Conservation (phyloP, 1,140 invertebrate genomes). For the Drosophila nasuta region DNA sequence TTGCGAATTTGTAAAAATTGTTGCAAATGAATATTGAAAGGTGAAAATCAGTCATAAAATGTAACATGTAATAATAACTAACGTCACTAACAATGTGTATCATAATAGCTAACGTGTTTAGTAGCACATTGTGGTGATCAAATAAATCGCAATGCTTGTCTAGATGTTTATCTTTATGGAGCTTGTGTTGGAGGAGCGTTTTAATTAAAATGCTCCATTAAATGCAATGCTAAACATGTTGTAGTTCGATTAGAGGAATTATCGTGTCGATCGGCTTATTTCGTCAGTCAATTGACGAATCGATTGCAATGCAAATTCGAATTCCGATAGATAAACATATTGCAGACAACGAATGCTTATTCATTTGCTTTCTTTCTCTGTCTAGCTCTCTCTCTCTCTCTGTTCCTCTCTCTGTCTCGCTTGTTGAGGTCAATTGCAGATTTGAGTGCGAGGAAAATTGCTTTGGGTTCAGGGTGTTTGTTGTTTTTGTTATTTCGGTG, state of each 20-base stretch:
- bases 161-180: conserved; percentile 33
- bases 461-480: not conserved
- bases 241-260: conserved; percentile 2
- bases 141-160: conserved; percentile 36
- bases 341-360: not conserved
- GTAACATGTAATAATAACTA: no score
- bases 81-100: no score
- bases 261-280: conserved; percentile 19
- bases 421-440: conserved; percentile 31
- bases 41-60: no score
- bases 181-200: not conserved
- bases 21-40: no score
- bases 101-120: no score
- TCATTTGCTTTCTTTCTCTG: not conserved
- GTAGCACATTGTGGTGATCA: not conserved
- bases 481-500: not conserved
- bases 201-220: conserved; percentile 22
- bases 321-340: conserved; percentile 19
- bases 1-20: no score
- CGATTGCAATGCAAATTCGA: no score
- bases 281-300: no score
- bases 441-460: conserved; percentile 8
- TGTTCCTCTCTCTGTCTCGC: not conserved
- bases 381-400: not conserved
- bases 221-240: conserved; percentile 26